These are phyloP conservation scores for Anas acuta DNA, from an alignment of 2,797 vertebrate species.

Conservation along the genomic window DNA sequence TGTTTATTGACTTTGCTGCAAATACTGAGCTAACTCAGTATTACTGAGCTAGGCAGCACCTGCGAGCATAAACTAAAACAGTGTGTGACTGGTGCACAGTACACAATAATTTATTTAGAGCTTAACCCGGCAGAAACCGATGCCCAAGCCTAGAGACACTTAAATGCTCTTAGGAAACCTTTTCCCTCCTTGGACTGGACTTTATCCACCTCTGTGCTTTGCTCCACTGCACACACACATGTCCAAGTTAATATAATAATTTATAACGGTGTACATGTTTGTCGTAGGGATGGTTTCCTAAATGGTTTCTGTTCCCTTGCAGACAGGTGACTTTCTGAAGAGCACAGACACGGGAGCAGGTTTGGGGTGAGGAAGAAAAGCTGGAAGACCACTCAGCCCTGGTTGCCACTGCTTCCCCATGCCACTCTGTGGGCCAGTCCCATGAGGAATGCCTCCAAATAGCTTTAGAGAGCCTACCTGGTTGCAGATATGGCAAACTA, in stretches of 20 bases:
- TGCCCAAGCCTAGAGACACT: neutral
- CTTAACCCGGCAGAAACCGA: neutral
- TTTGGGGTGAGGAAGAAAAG: neutral
- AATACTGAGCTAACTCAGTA: constrained; percentile 8
- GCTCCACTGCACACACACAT: neutral
- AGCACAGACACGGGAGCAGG: neutral
- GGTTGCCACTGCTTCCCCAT: neutral
- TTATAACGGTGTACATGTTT: neutral
- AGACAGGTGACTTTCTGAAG: neutral
- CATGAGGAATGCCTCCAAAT: neutral
- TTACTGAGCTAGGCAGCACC: neutral
- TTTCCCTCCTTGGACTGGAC: neutral
- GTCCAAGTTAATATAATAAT: neutral
- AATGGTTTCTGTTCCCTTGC: neutral
- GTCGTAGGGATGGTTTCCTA: neutral
- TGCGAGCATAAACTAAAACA: neutral
- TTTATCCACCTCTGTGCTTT: neutral
- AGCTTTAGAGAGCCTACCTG: constrained; percentile 16
- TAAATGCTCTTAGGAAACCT: neutral
- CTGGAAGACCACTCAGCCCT: neutral
- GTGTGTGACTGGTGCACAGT: neutral
- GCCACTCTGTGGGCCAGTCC: neutral
- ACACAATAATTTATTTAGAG: neutral
- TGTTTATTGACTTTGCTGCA: constrained; percentile 33
- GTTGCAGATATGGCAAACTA: constrained; percentile 31